Conservation (phyloP, 2,113 vertebrate species). For the Gobius niger region DNA sequence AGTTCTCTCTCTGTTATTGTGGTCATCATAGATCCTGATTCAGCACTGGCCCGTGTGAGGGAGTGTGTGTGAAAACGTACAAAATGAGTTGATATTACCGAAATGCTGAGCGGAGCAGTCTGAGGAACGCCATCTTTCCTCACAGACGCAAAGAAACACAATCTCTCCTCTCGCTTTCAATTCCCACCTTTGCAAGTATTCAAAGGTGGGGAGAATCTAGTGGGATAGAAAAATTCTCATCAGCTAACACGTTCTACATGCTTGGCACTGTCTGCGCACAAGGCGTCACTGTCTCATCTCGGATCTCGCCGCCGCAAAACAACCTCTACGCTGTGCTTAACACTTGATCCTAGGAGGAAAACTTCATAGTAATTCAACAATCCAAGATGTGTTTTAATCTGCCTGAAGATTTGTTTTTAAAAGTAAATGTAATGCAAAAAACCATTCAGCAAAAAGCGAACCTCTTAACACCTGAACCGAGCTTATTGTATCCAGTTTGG, state of each 20-base stretch:
- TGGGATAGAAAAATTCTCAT: slow-evolving; percentile 29
- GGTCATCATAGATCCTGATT: slow-evolving; percentile 50
- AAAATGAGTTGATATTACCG: slow-evolving; percentile 54
- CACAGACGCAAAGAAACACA: slow-evolving; percentile 1
- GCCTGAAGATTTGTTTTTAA: too few species aligned
- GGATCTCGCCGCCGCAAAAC: slow-evolving; percentile 7
- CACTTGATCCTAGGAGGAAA: too few species aligned
- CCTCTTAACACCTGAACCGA: too few species aligned
- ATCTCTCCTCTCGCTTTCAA: not conserved
- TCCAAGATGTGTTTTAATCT: too few species aligned
- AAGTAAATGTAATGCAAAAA: too few species aligned
- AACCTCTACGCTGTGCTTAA: not conserved
- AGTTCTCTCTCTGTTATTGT: slow-evolving; percentile 64
- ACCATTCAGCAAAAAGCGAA: too few species aligned
- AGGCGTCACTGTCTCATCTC: not conserved
- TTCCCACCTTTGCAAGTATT: slow-evolving; percentile 14
- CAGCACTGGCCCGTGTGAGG: slow-evolving; percentile 44
- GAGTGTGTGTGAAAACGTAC: slow-evolving; percentile 28
- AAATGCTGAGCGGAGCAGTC: slow-evolving; percentile 59
- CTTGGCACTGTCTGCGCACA: not conserved
- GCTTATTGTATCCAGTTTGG: too few species aligned
- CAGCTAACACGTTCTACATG: slow-evolving; percentile 26
- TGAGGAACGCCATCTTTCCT: slow-evolving; percentile 14
- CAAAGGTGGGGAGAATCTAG: slow-evolving; percentile 26
- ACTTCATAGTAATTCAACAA: too few species aligned